Percentiles rank a stretch among this genome's conserved stretches.
These are phyloP conservation scores for Neosilurus mollespiculum DNA, from an alignment of 2,797 vertebrate species.

Conservation along the genomic window DNA sequence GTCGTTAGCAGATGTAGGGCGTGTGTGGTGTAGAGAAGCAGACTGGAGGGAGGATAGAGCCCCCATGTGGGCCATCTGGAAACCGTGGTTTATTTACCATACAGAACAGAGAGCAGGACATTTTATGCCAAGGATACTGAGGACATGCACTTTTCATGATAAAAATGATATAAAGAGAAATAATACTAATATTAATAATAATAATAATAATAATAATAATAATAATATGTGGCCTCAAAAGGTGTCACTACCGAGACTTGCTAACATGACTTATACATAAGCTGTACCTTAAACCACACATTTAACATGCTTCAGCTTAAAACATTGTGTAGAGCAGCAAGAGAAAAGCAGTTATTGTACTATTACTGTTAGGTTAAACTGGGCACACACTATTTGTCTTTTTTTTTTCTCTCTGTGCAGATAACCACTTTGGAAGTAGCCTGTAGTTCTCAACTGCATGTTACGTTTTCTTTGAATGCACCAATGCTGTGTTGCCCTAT, in stretches of 20 bases:
- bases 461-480: too few species aligned
- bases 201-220: too few species aligned
- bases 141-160: neutral
- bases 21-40: constrained; percentile 19
- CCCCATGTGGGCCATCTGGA: constrained; percentile 41
- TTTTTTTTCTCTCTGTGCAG: too few species aligned
- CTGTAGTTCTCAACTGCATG: too few species aligned
- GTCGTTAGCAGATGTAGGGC: constrained; percentile 16
- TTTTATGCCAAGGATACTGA: constrained; percentile 13
- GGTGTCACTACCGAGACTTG: neutral
- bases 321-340: constrained; percentile 21
- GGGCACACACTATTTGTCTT: too few species aligned
- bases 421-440: too few species aligned
- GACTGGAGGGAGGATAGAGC: constrained; percentile 26
- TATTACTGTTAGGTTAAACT: constrained; percentile 21
- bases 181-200: neutral
- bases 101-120: neutral
- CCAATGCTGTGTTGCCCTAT: too few species aligned
- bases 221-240: neutral
- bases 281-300: neutral
- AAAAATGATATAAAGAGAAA: neutral
- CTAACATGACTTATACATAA: neutral
- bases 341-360: constrained; percentile 33
- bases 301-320: neutral
- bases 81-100: constrained; percentile 48